Conservation (phyloP, 92 coral and sea anemone genomes). For the Umimayanthus chanpuru region DNA sequence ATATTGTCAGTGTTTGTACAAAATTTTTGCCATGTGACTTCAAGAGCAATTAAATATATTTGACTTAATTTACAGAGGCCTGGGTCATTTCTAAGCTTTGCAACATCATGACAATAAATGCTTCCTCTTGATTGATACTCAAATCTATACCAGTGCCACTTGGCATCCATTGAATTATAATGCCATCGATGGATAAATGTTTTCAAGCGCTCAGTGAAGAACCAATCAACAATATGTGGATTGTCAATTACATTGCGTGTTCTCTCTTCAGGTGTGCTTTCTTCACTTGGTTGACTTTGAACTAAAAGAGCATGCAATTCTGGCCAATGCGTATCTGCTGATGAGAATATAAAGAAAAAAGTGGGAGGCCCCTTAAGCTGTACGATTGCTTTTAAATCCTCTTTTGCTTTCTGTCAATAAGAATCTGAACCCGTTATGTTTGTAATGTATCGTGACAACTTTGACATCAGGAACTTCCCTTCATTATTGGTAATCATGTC, state of each 20-base stretch:
- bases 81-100: conserved; percentile 38
- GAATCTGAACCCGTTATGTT: conserved; percentile 61
- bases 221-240: conserved; percentile 57
- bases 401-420: conserved; percentile 61
- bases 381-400: conserved; percentile 60
- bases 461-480: conserved; percentile 45
- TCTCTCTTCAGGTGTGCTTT: conserved; percentile 25
- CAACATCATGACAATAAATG: conserved; percentile 58
- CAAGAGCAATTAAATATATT: conserved; percentile 45
- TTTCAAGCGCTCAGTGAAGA: conserved; percentile 55
- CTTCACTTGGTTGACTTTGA: background rate
- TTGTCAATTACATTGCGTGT: conserved; percentile 57
- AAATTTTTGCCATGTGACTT: conserved; percentile 45
- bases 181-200: conserved; percentile 45
- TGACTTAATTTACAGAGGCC: conserved; percentile 52
- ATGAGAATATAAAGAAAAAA: conserved; percentile 62
- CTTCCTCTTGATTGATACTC: conserved; percentile 56
- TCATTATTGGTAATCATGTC: conserved; percentile 52
- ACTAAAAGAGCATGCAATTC: conserved; percentile 63
- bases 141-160: conserved; percentile 58
- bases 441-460: conserved; percentile 56
- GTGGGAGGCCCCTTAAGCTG: conserved; percentile 53
- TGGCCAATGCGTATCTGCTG: conserved; percentile 66
- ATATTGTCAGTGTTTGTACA: conserved; percentile 28
- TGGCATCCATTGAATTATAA: conserved; percentile 39